Evolutionary conservation across 2,888 invertebrate genomes (phyloP).

Genomic region (Catocala nupta): DNA sequence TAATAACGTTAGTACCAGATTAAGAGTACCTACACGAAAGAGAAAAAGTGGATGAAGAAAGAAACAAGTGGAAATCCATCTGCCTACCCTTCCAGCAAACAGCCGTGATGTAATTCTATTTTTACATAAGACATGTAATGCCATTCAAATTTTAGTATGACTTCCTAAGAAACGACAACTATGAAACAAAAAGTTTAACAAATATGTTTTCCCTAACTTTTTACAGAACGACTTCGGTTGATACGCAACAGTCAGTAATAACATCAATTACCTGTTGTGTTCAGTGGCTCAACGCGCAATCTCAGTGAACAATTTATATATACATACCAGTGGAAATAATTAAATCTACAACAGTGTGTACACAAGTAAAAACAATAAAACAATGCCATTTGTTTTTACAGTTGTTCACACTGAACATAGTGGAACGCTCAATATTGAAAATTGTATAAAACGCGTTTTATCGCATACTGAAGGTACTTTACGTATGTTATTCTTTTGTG

Average conservation of each 20-base stretch:
- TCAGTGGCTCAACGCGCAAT: slow-evolving; percentile 9
- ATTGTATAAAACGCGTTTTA: slow-evolving; percentile 9
- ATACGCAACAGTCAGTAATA: slow-evolving; percentile 5
- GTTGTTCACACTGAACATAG: slow-evolving; percentile 23
- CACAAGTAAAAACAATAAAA: slow-evolving; percentile 29
- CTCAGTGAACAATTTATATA: slow-evolving; percentile 3
- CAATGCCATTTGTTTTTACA: slow-evolving; percentile 38
- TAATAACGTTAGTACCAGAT: too few relatives aligned
- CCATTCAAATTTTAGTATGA: too few relatives aligned
- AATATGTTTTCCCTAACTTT: not conserved
- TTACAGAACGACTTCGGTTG: not conserved
- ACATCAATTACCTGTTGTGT: slow-evolving; percentile 3
- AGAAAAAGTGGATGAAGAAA: too few relatives aligned
- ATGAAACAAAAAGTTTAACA: not conserved
- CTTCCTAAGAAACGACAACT: too few relatives aligned
- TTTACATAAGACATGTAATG: too few relatives aligned
- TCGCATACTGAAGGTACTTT: not conserved
- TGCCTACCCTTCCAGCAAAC: too few relatives aligned
- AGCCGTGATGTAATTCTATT: too few relatives aligned
- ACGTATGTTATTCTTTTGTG: not conserved
- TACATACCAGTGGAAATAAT: slow-evolving; percentile 16
- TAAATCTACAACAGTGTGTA: slow-evolving; percentile 11
- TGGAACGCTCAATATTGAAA: slow-evolving; percentile 19
- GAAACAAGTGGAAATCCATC: too few relatives aligned
- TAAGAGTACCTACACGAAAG: too few relatives aligned